These are phyloP conservation scores for Rhizomys pruinosus DNA, from an alignment of 2,113 vertebrate genomes.

Conservation along the genomic window DNA sequence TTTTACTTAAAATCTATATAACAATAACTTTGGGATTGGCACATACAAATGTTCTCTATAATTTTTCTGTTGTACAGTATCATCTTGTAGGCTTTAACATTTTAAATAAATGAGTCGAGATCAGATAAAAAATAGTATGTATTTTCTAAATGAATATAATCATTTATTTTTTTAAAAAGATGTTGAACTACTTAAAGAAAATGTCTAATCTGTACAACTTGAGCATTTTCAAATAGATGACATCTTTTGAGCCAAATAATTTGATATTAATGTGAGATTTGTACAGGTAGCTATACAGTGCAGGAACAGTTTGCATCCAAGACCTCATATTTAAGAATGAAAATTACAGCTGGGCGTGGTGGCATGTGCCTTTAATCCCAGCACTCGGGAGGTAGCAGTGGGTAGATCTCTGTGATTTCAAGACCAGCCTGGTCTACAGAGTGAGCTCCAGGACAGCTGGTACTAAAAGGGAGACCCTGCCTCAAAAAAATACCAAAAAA, in stretches of 20 bases:
- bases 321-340: neutral
- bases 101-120: conserved; percentile 71
- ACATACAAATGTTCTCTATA: too few species aligned
- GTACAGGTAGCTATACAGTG: neutral
- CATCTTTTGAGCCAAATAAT: conserved; percentile 18
- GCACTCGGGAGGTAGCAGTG: too few species aligned
- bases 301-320: neutral
- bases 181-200: neutral
- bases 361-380: too few species aligned
- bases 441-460: too few species aligned
- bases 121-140: conserved; percentile 19
- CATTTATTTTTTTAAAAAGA: neutral
- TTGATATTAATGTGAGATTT: neutral
- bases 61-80: too few species aligned
- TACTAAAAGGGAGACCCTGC: too few species aligned
- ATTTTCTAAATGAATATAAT: conserved; percentile 55
- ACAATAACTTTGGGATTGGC: too few species aligned
- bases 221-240: conserved; percentile 27
- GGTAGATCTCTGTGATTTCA: too few species aligned
- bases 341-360: too few species aligned
- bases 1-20: too few species aligned
- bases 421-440: too few species aligned
- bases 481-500: too few species aligned
- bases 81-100: conserved; percentile 78
- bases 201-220: neutral